Percentiles rank a stretch among this genome's conserved stretches.
Conservation (phyloP, 2,113 vertebrate species). For the Ploceus nigricollis region DNA sequence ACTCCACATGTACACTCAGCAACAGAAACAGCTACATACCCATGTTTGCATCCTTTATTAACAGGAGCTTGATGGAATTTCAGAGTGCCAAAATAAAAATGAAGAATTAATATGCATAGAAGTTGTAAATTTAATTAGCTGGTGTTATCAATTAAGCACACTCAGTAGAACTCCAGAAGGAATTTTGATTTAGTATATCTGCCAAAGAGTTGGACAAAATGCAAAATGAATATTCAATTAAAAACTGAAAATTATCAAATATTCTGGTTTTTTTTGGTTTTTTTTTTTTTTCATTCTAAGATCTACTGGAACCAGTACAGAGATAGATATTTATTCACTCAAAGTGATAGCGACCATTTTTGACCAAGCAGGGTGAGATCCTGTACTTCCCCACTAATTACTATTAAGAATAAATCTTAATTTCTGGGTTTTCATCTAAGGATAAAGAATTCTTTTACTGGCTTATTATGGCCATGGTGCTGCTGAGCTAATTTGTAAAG, state of each 20-base stretch:
- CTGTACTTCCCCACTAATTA: background rate
- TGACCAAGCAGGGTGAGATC: background rate
- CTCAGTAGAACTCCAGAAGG: background rate
- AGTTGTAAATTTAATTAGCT: slow-evolving; percentile 25
- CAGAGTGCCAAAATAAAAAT: slow-evolving; percentile 22
- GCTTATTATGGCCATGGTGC: background rate
- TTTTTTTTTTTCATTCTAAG: background rate
- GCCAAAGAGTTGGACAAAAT: background rate
- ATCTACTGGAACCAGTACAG: background rate
- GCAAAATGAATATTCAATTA: background rate
- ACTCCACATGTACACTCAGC: background rate
- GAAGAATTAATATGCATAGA: slow-evolving; percentile 14
- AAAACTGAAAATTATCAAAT: background rate
- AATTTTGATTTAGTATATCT: background rate
- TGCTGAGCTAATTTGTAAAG: background rate
- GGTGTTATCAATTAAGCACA: slow-evolving; percentile 1
- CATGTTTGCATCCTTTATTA: background rate
- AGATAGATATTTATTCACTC: background rate
- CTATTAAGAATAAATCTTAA: background rate
- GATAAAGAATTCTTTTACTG: background rate
- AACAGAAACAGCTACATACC: background rate
- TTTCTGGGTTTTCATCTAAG: background rate
- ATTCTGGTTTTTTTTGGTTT: background rate
- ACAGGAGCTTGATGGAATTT: background rate
- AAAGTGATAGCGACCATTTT: background rate